Percentiles rank a stretch among this genome's conserved stretches.
Evolutionary conservation across 1,140 invertebrate species (phyloP).

Genomic region (Leptinotarsa lineolata): DNA sequence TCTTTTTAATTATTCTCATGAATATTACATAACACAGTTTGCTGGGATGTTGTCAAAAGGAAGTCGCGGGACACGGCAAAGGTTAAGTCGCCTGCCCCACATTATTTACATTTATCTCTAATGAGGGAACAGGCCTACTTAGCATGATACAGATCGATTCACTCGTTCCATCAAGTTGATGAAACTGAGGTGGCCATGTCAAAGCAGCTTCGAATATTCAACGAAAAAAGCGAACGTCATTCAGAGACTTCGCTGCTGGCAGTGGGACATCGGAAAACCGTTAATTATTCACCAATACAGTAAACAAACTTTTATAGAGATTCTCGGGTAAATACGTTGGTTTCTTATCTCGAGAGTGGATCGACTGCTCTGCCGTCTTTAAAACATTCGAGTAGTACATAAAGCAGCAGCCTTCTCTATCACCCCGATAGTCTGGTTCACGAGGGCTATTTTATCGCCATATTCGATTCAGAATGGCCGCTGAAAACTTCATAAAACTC

Average conservation of each 20-base stretch:
- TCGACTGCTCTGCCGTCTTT: conserved; percentile 31
- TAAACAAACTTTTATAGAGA: conserved; percentile 17
- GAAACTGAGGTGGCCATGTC: conserved; percentile 42
- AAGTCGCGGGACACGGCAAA: conserved; percentile 11
- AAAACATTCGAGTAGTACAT: conserved; percentile 27
- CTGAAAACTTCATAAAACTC: no score
- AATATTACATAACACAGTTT: conserved; percentile 4
- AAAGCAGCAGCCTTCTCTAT: conserved; percentile 29
- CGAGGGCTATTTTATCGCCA: neutral
- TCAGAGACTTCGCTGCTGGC: neutral
- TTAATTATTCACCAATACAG: conserved; percentile 27
- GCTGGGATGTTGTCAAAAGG: conserved; percentile 13
- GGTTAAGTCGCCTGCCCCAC: neutral
- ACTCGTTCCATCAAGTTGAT: conserved; percentile 41
- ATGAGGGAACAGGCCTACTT: conserved; percentile 46
- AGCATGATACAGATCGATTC: conserved; percentile 50
- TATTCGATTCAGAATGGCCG: no score
- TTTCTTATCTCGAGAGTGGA: conserved; percentile 34
- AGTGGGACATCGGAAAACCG: neutral
- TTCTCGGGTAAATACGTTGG: conserved; percentile 21
- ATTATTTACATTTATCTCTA: conserved; percentile 50
- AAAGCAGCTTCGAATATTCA: conserved; percentile 28
- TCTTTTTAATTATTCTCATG: neutral
- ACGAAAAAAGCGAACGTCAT: conserved; percentile 5
- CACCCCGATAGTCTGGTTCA: neutral